Percentiles rank a stretch among this genome's conserved stretches.
Conservation (phyloP, 2,797 vertebrate species). For the Galago senegalensis region DNA sequence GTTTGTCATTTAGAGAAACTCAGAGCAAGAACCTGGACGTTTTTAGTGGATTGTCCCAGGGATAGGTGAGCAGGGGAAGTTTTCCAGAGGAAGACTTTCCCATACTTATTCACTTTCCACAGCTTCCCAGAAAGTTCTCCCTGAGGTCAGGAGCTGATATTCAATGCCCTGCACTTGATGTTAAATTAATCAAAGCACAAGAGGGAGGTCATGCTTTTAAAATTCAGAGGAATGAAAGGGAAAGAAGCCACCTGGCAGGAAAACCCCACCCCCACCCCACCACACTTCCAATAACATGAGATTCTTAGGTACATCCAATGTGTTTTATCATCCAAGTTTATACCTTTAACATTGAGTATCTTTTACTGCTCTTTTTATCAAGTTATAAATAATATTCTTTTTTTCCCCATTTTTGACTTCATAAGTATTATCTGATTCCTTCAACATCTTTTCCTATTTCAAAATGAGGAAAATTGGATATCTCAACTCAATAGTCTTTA, state of each 20-base stretch:
- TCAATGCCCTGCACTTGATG: slow-evolving; percentile 12
- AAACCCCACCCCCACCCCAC: not conserved
- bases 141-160: slow-evolving; percentile 62
- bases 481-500: not conserved
- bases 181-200: slow-evolving; percentile 77
- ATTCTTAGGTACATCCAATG: not conserved
- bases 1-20: slow-evolving; percentile 63
- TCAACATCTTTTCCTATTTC: not conserved
- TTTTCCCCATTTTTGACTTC: slow-evolving; percentile 13
- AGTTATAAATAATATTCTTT: slow-evolving; percentile 20
- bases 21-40: not conserved
- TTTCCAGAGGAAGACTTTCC: slow-evolving; percentile 58
- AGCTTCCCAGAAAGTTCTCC: slow-evolving; percentile 66
- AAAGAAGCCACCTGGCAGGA: slow-evolving; percentile 67
- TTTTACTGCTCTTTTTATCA: slow-evolving; percentile 11
- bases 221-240: slow-evolving; percentile 60
- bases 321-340: slow-evolving; percentile 3
- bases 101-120: slow-evolving; percentile 47
- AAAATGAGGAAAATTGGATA: not conserved
- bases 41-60: slow-evolving; percentile 18
- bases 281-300: not conserved
- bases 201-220: slow-evolving; percentile 69
- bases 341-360: not conserved
- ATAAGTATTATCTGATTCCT: not conserved
- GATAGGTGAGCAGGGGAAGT: not conserved